These are phyloP conservation scores for Agonum fuliginosum DNA, from an alignment of 2,888 invertebrate species.

Conservation along the genomic window DNA sequence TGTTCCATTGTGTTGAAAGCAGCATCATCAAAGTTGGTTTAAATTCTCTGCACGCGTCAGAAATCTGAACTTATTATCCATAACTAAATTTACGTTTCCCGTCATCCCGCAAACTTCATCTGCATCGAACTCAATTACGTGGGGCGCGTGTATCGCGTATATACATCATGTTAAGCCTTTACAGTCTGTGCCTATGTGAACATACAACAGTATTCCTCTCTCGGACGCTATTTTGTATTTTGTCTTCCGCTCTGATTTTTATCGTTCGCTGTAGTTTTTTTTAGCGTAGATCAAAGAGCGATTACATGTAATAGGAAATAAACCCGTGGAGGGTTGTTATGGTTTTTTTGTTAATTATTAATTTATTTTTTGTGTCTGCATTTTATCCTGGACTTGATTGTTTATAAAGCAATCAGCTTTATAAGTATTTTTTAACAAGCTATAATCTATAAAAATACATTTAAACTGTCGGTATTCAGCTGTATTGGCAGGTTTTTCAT, in stretches of 20 bases:
- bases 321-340: no score
- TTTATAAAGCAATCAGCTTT: no score
- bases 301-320: not conserved
- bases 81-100: conserved; percentile 43
- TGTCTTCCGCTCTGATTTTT: not conserved
- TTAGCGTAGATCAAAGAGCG: not conserved
- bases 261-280: not conserved
- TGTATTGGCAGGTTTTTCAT: no score
- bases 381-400: not conserved
- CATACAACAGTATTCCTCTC: not conserved
- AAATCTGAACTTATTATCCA: conserved; percentile 46
- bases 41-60: conserved; percentile 26
- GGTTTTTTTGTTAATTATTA: not conserved
- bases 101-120: conserved; percentile 46
- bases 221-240: no score
- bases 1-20: conserved; percentile 18
- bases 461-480: no score
- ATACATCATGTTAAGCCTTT: not conserved
- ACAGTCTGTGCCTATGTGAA: no score
- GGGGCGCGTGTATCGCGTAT: not conserved
- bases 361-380: not conserved
- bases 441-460: no score
- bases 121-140: conserved; percentile 36
- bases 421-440: no score
- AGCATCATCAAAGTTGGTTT: not conserved